phyloP scores from a whole-genome alignment of 2,797 vertebrate species.

The Trachops cirrhosus region DNA sequence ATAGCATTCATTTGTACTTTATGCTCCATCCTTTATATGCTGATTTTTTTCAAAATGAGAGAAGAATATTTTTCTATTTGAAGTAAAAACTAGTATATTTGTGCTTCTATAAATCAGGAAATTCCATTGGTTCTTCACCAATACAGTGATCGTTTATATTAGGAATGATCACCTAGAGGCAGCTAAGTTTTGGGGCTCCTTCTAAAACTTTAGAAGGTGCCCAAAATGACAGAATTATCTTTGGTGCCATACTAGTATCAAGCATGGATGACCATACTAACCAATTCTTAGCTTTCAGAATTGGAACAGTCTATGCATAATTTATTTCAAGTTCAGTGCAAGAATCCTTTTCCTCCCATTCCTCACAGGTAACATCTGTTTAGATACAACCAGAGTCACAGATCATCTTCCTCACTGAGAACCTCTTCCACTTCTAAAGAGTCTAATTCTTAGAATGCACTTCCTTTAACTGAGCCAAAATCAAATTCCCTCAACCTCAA shows the following conservation, averaged over 20 bases:
- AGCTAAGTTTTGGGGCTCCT: background rate
- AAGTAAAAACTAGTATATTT: background rate
- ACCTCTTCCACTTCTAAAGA: conserved; percentile 15
- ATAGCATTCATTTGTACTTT: background rate
- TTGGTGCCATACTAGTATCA: background rate
- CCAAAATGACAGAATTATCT: background rate
- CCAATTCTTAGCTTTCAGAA: background rate
- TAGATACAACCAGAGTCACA: conserved; percentile 11
- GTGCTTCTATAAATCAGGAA: background rate
- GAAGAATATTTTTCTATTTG: background rate
- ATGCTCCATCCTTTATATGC: background rate
- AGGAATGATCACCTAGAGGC: background rate
- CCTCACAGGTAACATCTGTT: background rate
- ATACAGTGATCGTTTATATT: background rate
- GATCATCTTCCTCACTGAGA: conserved; percentile 16
- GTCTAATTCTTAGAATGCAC: conserved; percentile 63
- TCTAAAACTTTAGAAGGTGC: background rate
- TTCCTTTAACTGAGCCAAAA: conserved; percentile 65
- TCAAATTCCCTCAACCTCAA: conserved; percentile 74
- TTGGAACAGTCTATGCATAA: background rate
- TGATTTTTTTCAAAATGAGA: background rate
- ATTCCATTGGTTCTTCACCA: background rate
- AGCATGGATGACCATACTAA: background rate
- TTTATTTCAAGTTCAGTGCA: background rate
- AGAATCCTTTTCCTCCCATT: background rate